Percentiles rank a stretch among this genome's conserved stretches.
These are phyloP conservation scores for Gortyna flavago DNA, from an alignment of 2,888 invertebrate genomes.

Conservation along the genomic window DNA sequence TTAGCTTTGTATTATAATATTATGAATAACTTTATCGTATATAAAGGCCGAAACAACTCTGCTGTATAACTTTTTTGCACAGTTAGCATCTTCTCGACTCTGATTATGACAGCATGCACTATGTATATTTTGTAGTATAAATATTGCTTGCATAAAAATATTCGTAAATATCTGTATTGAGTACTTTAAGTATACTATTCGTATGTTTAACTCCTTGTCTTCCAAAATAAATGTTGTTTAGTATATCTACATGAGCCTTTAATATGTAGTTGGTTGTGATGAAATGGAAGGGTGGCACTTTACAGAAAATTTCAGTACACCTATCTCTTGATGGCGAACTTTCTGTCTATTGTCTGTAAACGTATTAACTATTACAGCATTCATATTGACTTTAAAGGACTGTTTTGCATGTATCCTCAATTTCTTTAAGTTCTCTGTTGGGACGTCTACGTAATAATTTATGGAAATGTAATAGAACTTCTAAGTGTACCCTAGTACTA, in stretches of 20 bases:
- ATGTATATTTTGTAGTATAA: slow-evolving; percentile 82
- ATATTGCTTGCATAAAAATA: slow-evolving; percentile 88
- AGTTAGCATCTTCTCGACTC: slow-evolving; percentile 68
- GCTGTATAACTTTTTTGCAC: slow-evolving; percentile 76
- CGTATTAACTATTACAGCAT: slow-evolving; percentile 57
- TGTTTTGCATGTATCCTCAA: slow-evolving; percentile 81
- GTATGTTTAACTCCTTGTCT: slow-evolving; percentile 83
- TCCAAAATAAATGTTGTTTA: slow-evolving; percentile 90
- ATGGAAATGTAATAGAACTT: slow-evolving; percentile 66
- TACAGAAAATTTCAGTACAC: slow-evolving; percentile 69
- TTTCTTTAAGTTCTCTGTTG: slow-evolving; percentile 69
- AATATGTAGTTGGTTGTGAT: slow-evolving; percentile 77
- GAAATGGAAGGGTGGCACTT: slow-evolving; percentile 76
- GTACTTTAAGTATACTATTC: slow-evolving; percentile 75
- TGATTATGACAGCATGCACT: slow-evolving; percentile 82
- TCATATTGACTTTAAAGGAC: slow-evolving; percentile 58
- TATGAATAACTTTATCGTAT: slow-evolving; percentile 62
- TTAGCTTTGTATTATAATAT: slow-evolving; percentile 71
- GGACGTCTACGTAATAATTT: slow-evolving; percentile 58
- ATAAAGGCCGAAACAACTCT: slow-evolving; percentile 74
- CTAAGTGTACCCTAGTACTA: slow-evolving; percentile 69
- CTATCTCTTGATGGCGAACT: slow-evolving; percentile 68
- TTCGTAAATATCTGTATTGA: slow-evolving; percentile 73
- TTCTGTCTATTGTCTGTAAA: slow-evolving; percentile 62
- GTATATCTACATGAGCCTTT: slow-evolving; percentile 79